phyloP scores from a whole-genome alignment of 2,888 invertebrate genomes.

The Eristalis arbustorum region DNA sequence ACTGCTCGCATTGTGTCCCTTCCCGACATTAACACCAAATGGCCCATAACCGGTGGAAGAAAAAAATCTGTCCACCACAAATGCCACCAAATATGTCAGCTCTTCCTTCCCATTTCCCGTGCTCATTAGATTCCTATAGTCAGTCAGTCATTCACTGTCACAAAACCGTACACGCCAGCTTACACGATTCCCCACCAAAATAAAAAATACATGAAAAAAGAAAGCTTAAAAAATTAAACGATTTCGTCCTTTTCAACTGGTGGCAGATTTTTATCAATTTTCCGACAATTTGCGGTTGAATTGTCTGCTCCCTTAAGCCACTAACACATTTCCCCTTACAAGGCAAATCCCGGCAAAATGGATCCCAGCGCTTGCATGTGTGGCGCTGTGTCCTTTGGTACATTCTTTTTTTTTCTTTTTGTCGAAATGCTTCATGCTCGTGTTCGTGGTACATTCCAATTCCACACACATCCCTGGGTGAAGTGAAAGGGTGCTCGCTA shows the following conservation, averaged over 20 bases:
- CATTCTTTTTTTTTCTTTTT: slow-evolving; percentile 5
- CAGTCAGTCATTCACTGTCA: no score
- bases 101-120: no score
- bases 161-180: not conserved
- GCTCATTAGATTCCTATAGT: not conserved
- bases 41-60: no score
- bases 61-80: no score
- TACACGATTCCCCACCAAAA: not conserved
- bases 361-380: slow-evolving; percentile 26
- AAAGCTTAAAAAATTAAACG: slow-evolving; percentile 26
- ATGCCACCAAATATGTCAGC: no score
- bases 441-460: slow-evolving; percentile 49
- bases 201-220: not conserved
- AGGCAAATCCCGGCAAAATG: slow-evolving; percentile 43
- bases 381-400: slow-evolving; percentile 18
- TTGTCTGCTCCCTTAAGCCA: slow-evolving; percentile 70
- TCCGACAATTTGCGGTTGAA: slow-evolving; percentile 70
- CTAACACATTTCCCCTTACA: slow-evolving; percentile 69
- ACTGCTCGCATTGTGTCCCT: no score
- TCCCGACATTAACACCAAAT: no score
- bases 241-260: slow-evolving; percentile 68
- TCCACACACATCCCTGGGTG: slow-evolving; percentile 41
- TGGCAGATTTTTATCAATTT: slow-evolving; percentile 71
- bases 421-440: slow-evolving; percentile 49
- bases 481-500: slow-evolving; percentile 63